Evolutionary conservation across 2,797 vertebrate genomes (phyloP).

Genomic region (Aulostomus chinensis): DNA sequence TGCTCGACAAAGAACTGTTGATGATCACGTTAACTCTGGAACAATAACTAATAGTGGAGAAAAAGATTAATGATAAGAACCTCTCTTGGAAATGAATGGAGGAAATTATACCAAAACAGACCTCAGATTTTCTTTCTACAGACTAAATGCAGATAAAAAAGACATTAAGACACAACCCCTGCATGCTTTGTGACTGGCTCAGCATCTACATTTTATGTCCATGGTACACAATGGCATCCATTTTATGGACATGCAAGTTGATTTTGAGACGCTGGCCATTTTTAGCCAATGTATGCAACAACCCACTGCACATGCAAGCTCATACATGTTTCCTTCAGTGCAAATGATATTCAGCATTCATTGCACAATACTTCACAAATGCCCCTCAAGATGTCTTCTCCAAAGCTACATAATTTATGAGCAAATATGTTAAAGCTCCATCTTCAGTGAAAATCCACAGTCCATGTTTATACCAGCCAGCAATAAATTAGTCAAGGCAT

Average conservation of each 20-base stretch:
- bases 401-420: neutral
- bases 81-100: conserved; percentile 12
- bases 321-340: neutral
- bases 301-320: too few relatives aligned
- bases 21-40: neutral
- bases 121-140: too few relatives aligned
- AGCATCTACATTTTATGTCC: too few relatives aligned
- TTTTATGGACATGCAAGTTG: too few relatives aligned
- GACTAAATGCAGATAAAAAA: too few relatives aligned
- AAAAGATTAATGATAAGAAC: conserved; percentile 16
- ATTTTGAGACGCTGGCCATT: too few relatives aligned
- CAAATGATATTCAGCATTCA: neutral
- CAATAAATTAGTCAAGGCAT: conserved; percentile 35
- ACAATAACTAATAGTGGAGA: conserved; percentile 12
- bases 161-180: too few relatives aligned
- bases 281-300: too few relatives aligned
- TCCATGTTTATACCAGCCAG: conserved; percentile 11
- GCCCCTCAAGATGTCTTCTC: conserved; percentile 1
- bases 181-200: too few relatives aligned
- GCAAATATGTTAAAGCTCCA: conserved; percentile 16
- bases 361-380: too few relatives aligned
- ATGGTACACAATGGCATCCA: too few relatives aligned
- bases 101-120: too few relatives aligned
- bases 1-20: conserved; percentile 17
- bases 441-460: conserved; percentile 15